Evolutionary conservation across 53 echinoderm and acorn worm species (phyloP).

Genomic region (Crossaster papposus): DNA sequence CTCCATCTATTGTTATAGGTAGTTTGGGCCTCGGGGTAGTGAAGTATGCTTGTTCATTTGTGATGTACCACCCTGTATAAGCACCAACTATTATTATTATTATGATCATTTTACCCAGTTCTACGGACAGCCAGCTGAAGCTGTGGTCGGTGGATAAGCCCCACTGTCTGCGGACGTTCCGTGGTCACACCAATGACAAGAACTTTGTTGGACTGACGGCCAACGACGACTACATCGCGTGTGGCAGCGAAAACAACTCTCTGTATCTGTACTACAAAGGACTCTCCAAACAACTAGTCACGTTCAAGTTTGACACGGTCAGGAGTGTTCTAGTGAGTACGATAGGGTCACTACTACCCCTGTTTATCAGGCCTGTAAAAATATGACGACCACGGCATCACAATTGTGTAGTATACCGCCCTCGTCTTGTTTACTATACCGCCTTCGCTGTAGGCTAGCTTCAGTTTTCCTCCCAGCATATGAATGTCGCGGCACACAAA

Average conservation of each 20-base stretch:
- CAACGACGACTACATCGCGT: constrained; percentile 97
- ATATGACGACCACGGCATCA: neutral
- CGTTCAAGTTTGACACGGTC: constrained; percentile 99
- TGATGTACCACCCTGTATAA: too few relatives aligned
- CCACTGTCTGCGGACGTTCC: constrained; percentile 91
- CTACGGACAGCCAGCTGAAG: constrained; percentile 97
- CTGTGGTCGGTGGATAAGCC: constrained; percentile 97
- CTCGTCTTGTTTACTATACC: neutral
- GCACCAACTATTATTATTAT: too few relatives aligned
- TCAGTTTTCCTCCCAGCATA: too few relatives aligned
- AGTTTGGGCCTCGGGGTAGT: too few relatives aligned
- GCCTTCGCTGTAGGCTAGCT: too few relatives aligned
- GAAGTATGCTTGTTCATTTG: too few relatives aligned
- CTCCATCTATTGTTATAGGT: too few relatives aligned
- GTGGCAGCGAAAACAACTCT: constrained; percentile 98
- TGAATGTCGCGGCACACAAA: too few relatives aligned
- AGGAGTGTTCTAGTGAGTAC: constrained; percentile 92
- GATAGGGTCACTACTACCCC: neutral
- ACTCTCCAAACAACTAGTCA: constrained; percentile 96
- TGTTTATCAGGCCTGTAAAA: neutral
- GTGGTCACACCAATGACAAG: constrained; percentile 98
- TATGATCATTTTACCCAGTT: constrained; percentile 70
- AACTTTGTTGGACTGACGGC: constrained; percentile 98
- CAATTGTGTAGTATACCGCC: neutral
- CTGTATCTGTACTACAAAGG: constrained; percentile 98